Evolutionary conservation across 2,797 vertebrate genomes (phyloP).

Genomic region (Eupleurogrammus muticus): DNA sequence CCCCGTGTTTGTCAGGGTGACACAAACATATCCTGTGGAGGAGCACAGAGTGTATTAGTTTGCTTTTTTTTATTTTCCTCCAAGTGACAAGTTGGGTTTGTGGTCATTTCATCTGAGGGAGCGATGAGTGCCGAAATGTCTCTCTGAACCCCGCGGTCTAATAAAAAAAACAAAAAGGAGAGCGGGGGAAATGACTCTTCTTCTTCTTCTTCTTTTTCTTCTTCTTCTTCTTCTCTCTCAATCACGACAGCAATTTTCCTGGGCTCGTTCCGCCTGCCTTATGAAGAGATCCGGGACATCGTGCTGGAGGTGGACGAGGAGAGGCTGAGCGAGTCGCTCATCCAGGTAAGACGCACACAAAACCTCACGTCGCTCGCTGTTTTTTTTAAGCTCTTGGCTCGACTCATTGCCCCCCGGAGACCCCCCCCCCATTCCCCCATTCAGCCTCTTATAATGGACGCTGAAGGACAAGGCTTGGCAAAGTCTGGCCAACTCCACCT

Average conservation of each 20-base stretch:
- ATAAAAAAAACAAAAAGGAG: slow-evolving; percentile 52
- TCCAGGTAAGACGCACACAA: slow-evolving; percentile 96
- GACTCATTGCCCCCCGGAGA: slow-evolving; percentile 69
- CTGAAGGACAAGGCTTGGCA: slow-evolving; percentile 79
- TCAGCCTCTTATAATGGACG: slow-evolving; percentile 78
- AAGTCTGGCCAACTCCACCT: slow-evolving; percentile 69
- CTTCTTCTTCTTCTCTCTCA: slow-evolving; percentile 66
- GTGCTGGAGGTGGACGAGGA: slow-evolving; percentile 95
- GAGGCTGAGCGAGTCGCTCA: slow-evolving; percentile 94
- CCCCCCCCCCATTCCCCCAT: too few species aligned
- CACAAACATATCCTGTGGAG: slow-evolving; percentile 50
- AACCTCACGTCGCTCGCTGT: too few species aligned
- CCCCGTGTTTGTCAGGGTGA: slow-evolving; percentile 49
- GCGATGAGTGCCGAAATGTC: slow-evolving; percentile 64
- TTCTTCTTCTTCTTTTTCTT: too few species aligned
- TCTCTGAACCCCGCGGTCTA: slow-evolving; percentile 69
- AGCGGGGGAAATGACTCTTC: slow-evolving; percentile 78
- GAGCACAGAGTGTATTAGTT: slow-evolving; percentile 61
- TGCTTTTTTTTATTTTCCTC: too few species aligned
- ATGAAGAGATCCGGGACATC: slow-evolving; percentile 96
- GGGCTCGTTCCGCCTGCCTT: slow-evolving; percentile 97
- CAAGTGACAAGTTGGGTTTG: slow-evolving; percentile 66
- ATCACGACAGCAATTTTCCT: slow-evolving; percentile 96
- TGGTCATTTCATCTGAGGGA: slow-evolving; percentile 74
- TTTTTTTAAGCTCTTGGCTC: slow-evolving; percentile 60